Conservation (phyloP, 2,888 invertebrate species). For the Mythimna ferrago region DNA sequence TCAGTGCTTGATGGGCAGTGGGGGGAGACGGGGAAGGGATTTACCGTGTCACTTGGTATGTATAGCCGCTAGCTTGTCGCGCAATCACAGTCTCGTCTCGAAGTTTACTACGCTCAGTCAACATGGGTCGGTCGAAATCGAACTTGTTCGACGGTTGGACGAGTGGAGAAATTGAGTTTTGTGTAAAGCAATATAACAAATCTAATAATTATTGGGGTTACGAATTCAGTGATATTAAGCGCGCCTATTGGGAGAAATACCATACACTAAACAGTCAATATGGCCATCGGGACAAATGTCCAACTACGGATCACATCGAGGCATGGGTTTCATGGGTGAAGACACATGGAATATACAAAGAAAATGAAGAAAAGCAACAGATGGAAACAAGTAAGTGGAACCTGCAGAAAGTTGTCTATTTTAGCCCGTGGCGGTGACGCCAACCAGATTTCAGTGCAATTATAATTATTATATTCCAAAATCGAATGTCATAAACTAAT, state of each 20-base stretch:
- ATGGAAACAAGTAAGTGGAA: too few species aligned
- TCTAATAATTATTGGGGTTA: not conserved
- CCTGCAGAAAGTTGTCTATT: too few species aligned
- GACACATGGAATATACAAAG: too few species aligned
- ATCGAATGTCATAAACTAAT: too few species aligned
- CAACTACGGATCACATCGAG: not conserved
- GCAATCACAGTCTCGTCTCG: not conserved
- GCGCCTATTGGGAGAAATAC: not conserved
- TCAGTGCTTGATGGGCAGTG: too few species aligned
- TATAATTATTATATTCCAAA: too few species aligned
- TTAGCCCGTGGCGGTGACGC: too few species aligned
- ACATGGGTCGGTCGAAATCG: not conserved
- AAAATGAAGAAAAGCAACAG: too few species aligned
- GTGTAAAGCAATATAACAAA: not conserved
- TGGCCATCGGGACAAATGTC: not conserved
- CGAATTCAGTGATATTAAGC: not conserved
- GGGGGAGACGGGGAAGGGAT: too few species aligned
- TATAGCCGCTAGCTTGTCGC: not conserved
- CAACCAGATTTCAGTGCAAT: too few species aligned
- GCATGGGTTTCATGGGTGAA: not conserved
- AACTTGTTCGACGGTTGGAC: not conserved
- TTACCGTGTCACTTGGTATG: not conserved
- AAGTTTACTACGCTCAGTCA: constrained; percentile 1
- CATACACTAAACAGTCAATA: not conserved
- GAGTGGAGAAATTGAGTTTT: not conserved